Base-by-base conservation (phyloP, 37 sponge, comb jelly and placozoan genomes). In the Halisarca cf. caerulea region DNA sequence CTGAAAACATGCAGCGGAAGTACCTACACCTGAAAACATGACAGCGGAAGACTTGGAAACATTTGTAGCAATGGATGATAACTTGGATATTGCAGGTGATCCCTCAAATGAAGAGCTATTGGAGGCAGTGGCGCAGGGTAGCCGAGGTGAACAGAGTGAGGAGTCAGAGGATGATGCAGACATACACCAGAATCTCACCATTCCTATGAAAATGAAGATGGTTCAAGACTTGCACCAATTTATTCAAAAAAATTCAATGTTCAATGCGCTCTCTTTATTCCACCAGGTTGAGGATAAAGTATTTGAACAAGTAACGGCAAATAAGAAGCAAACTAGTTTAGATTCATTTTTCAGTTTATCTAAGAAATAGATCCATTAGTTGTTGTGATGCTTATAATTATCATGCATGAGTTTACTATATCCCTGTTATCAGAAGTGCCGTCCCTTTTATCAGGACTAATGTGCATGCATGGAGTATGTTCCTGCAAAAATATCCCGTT, bases 1-100 rank as follows among this genome's bases (percentile, higher is more conserved):
- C 79, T 40, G 17, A 23, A 21, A 78, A 45, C 79, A 78, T 78
- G 79, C 37, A 45, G 27, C 79, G 21, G 79, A 78, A 44, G 79
- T 78, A 27, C 47, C 79, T 25, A 41, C 47, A 23, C 79, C 79
- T 40, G 17, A 23, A 21, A 78, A 45, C 79, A 78, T 78, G 79
- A 45, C 79, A 6, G 53, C 47, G 14, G 79, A 78, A 78, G 51
- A 78, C 43, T 78, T 78, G 6, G 79, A 40, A 45, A 44, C 11
- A 21, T 78, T 78, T 45, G 47, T 45, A 6, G 30, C 35, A 14
- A 78, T 78, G 53, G 79, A 78, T 44, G 25, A 78, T 78, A 24
- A 41, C 40, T 21, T 78, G 53, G 33, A 41, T 44, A 43, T 78
- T 78, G 40, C 33, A 20, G 53, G 79, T 41, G 79, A 78, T n/a